A percentile compares a stretch with the other conserved stretches of the same genome.
These are phyloP conservation scores for Tigriopus japonicus DNA, from an alignment of 1,140 invertebrate genomes.

Conservation along the genomic window DNA sequence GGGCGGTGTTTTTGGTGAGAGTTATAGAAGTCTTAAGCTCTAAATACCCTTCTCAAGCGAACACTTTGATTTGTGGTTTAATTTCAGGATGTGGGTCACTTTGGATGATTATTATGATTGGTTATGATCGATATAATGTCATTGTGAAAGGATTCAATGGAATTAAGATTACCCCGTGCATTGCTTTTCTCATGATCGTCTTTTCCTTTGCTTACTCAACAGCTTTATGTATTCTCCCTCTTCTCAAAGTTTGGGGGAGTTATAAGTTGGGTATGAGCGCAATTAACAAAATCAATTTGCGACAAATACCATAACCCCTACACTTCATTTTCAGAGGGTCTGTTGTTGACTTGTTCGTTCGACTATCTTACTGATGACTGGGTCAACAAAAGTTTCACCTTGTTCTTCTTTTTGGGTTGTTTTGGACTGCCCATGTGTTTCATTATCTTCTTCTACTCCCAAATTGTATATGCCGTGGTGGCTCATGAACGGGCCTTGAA, in stretches of 20 bases:
- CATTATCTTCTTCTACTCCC: conserved; percentile 26
- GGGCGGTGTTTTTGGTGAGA: neutral
- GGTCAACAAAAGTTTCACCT: conserved; percentile 17
- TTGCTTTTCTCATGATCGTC: conserved; percentile 19
- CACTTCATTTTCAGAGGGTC: conserved; percentile 19
- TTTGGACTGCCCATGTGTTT: conserved; percentile 17
- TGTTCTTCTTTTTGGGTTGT: conserved; percentile 15
- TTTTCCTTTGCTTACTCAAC: conserved; percentile 20
- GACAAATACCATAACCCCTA: too few species aligned
- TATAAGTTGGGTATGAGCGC: conserved; percentile 19
- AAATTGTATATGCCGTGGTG: conserved; percentile 28
- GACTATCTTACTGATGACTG: conserved; percentile 19
- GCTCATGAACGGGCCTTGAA: conserved; percentile 29
- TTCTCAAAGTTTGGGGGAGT: conserved; percentile 22
- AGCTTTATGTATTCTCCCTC: conserved; percentile 19
- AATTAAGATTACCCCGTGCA: conserved; percentile 19
- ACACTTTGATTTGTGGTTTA: neutral
- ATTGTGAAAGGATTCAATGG: conserved; percentile 22
- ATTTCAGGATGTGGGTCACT: neutral
- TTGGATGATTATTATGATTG: conserved; percentile 21
- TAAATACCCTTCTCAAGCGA: too few species aligned
- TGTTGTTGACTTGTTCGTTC: conserved; percentile 21
- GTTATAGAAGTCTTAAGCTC: neutral
- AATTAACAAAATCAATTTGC: too few species aligned
- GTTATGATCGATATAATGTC: conserved; percentile 23